phyloP scores from a whole-genome alignment of 2,113 vertebrate genomes.

The Trogon melanurus region DNA sequence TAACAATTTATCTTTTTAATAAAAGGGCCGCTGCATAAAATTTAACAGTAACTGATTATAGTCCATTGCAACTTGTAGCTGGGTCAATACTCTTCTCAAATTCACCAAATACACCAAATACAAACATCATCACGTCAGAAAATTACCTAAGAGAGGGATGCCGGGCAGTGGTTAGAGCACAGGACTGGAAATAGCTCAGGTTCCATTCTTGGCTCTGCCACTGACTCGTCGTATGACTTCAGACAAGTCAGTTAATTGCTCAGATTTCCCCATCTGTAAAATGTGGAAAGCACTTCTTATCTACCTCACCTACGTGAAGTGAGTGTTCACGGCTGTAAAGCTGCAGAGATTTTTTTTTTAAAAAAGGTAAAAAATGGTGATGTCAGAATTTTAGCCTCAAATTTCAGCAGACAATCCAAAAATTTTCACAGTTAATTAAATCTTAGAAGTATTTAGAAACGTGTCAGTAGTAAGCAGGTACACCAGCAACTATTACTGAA shows the following conservation, averaged over 20 bases:
- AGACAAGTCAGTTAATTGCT: slow-evolving; percentile 52
- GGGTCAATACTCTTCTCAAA: background rate
- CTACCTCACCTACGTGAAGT: slow-evolving; percentile 10
- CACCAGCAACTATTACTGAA: background rate
- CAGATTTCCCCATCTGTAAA: slow-evolving; percentile 52
- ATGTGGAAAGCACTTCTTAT: slow-evolving; percentile 54
- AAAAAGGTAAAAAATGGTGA: background rate
- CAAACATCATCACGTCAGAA: slow-evolving; percentile 26
- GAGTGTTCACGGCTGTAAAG: background rate
- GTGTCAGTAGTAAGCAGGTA: background rate
- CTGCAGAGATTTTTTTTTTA: background rate
- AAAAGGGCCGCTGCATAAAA: background rate
- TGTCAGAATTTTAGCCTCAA: background rate
- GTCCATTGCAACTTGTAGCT: background rate
- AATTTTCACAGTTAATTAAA: background rate
- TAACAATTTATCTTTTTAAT: background rate
- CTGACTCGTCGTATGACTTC: slow-evolving; percentile 32
- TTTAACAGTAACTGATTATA: background rate
- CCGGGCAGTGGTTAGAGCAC: slow-evolving; percentile 54
- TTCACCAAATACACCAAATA: background rate
- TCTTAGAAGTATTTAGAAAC: background rate
- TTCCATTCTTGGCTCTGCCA: slow-evolving; percentile 57
- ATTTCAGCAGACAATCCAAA: background rate
- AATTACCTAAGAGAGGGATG: slow-evolving; percentile 52
- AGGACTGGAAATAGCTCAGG: slow-evolving; percentile 53